Percentiles rank a stretch among this genome's conserved stretches.
Conservation (phyloP, 2,797 vertebrate species). For the Masticophis lateralis region DNA sequence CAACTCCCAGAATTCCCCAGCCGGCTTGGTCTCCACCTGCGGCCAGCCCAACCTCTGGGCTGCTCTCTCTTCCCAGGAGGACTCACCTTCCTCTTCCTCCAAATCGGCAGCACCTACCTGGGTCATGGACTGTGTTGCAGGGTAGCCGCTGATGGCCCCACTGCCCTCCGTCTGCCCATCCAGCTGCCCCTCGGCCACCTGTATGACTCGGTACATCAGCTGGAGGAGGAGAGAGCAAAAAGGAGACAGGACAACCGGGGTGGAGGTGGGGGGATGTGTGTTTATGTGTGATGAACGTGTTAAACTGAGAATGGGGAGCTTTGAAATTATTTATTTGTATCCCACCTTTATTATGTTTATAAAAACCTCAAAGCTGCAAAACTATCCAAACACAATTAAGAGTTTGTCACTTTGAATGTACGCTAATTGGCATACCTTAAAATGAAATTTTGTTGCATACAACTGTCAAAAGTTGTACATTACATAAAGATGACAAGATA, state of each 20-base stretch:
- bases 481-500: no score
- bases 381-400: background rate
- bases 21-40: background rate
- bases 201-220: slow-evolving; percentile 95
- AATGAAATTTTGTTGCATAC: no score
- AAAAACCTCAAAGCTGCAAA: background rate
- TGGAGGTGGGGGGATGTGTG: no score
- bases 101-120: slow-evolving; percentile 59
- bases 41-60: background rate
- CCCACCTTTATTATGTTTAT: background rate
- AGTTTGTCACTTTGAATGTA: no score
- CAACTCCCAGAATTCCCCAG: background rate
- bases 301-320: background rate
- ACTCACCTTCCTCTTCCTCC: background rate
- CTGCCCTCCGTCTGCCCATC: slow-evolving; percentile 85
- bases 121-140: slow-evolving; percentile 81
- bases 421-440: no score
- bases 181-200: slow-evolving; percentile 91
- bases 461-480: no score
- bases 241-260: background rate
- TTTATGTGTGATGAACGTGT: background rate
- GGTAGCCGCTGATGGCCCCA: slow-evolving; percentile 89
- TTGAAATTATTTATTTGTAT: background rate
- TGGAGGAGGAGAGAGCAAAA: slow-evolving; percentile 45
- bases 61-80: background rate